Conservation (phyloP, 2,888 invertebrate genomes). For the Nudaria mundana region DNA sequence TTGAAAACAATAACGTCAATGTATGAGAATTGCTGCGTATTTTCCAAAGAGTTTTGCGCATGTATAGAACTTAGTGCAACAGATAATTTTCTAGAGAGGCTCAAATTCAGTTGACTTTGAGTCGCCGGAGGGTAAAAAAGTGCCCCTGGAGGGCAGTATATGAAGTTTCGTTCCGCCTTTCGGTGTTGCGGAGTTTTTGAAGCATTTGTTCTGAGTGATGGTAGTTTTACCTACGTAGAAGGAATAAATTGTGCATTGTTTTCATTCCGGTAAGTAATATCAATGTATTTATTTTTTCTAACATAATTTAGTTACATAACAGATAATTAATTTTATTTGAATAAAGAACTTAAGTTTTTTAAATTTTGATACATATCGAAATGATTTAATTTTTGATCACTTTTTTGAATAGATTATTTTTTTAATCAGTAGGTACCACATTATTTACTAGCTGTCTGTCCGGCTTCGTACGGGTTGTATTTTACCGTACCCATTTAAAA, state of each 20-base stretch:
- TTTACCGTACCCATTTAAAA: too few relatives aligned
- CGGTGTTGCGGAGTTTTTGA: slow-evolving; percentile 42
- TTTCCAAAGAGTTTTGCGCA: slow-evolving; percentile 46
- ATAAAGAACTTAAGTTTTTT: too few relatives aligned
- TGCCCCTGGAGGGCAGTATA: slow-evolving; percentile 26
- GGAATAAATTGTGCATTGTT: slow-evolving; percentile 21
- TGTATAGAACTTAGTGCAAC: slow-evolving; percentile 54
- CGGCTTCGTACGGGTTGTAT: too few relatives aligned
- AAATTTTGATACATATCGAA: too few relatives aligned
- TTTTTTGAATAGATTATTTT: too few relatives aligned
- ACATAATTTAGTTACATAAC: too few relatives aligned
- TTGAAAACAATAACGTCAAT: slow-evolving; percentile 23
- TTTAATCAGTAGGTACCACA: too few relatives aligned
- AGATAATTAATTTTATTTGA: not conserved
- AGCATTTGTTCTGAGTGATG: slow-evolving; percentile 42
- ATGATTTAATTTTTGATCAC: too few relatives aligned
- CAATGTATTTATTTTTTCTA: not conserved
- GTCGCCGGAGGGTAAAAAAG: slow-evolving; percentile 40
- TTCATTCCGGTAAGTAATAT: slow-evolving; percentile 38
- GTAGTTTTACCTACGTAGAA: slow-evolving; percentile 45
- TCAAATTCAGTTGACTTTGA: slow-evolving; percentile 52
- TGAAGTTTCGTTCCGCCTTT: slow-evolving; percentile 48
- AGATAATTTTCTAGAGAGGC: slow-evolving; percentile 48
- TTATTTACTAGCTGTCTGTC: too few relatives aligned
- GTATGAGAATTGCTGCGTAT: slow-evolving; percentile 22